A percentile compares a stretch with the other conserved stretches of the same genome.
Evolutionary conservation across 2,797 vertebrate species (phyloP).

Genomic region (Taeniopygia guttata): DNA sequence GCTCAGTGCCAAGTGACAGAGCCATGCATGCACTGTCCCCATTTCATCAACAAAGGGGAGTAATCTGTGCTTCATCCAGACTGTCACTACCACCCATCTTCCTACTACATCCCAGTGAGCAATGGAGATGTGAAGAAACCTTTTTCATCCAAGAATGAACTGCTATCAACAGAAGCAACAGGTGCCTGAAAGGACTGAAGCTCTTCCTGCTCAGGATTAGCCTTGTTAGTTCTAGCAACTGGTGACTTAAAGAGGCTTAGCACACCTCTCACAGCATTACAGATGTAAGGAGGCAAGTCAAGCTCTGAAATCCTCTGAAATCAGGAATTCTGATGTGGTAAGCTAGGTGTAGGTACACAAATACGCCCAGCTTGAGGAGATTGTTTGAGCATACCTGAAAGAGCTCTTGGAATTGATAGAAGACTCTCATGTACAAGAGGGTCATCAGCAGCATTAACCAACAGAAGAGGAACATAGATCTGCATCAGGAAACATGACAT

Average conservation of each 20-base stretch:
- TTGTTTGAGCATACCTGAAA: slow-evolving; percentile 84
- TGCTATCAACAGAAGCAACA: background rate
- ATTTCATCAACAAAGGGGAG: background rate
- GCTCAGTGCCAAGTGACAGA: background rate
- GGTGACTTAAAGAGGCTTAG: background rate
- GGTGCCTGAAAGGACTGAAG: background rate
- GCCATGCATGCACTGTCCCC: background rate
- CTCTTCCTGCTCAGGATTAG: background rate
- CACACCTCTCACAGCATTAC: background rate
- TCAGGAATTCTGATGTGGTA: background rate
- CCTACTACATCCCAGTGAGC: background rate
- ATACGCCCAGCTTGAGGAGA: background rate
- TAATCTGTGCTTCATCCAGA: background rate
- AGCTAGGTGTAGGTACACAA: background rate
- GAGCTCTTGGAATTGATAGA: slow-evolving; percentile 91
- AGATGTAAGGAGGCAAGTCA: background rate
- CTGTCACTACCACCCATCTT: background rate
- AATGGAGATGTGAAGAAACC: background rate
- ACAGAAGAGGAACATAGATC: slow-evolving; percentile 92
- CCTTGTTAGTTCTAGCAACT: background rate
- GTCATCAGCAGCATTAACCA: slow-evolving; percentile 95
- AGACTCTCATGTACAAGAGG: slow-evolving; percentile 93
- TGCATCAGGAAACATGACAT: slow-evolving; percentile 57
- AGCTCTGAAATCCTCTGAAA: background rate
- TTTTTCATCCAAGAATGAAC: background rate